phyloP scores from a whole-genome alignment of 2,113 vertebrate species.

The Chamaetylas fuelleborni region DNA sequence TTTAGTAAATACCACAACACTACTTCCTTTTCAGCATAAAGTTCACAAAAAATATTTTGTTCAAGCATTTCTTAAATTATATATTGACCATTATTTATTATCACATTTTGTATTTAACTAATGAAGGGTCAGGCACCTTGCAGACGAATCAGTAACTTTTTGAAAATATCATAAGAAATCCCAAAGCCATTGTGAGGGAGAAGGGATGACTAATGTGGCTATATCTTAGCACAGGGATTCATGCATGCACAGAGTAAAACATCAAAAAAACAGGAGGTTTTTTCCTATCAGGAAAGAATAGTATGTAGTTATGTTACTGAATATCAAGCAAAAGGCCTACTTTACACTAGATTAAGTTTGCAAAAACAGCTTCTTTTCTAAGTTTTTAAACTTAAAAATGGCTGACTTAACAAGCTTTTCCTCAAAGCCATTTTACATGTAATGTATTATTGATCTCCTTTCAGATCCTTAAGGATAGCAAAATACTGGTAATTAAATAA shows the following conservation, averaged over 20 bases:
- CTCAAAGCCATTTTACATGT: neutral
- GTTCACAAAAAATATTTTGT: neutral
- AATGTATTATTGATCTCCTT: neutral
- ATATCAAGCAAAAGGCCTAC: neutral
- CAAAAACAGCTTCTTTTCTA: neutral
- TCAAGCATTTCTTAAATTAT: neutral
- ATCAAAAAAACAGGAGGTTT: neutral
- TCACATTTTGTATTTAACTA: neutral
- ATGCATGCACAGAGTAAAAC: rapidly evolving
- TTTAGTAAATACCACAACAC: neutral
- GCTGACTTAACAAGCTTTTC: neutral
- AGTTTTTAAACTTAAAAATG: neutral
- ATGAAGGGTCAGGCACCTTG: neutral
- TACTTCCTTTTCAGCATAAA: neutral
- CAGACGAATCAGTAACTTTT: neutral
- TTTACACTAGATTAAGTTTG: neutral
- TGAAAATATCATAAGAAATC: neutral
- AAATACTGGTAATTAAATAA: neutral
- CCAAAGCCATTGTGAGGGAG: neutral
- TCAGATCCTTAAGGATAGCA: neutral
- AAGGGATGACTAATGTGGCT: rapidly evolving
- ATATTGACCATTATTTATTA: neutral
- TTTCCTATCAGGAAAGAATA: neutral
- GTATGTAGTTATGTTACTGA: neutral
- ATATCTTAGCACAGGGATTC: neutral